Evolutionary conservation across 2,797 vertebrate genomes (phyloP), one percentile per base, ranked within the genome.

Genomic region (Capromys pilorides): DNA sequence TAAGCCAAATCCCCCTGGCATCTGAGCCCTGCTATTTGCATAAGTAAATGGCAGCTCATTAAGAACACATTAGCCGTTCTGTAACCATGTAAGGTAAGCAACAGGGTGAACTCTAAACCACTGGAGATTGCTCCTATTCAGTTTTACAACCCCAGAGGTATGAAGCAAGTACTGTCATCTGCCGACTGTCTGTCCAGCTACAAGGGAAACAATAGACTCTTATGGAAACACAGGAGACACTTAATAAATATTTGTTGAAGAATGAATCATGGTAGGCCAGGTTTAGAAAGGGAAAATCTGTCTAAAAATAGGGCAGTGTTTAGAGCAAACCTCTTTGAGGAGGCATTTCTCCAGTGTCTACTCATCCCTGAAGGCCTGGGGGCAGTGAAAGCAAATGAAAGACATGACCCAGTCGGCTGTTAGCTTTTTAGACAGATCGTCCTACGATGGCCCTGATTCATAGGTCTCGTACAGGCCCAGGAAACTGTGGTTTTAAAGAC

Each of bases 31-130:
- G 61, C 71, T 59, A 95, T 97, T 91, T 96, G 95, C 97, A 96
- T 96, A 96, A 96, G 95, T 96, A 96, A 97, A 94, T 92, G 92
- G 94, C 82, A 96, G 93, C 92, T 97, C 93, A 93, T 97, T 97
- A 97, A 88, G 94, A 96, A 94, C 88, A 91, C 93, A 96, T 96
- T 97, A 95, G 90, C 61, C n/a, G 71, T 75, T 90, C 91, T 91
- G 54, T 66, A 94, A 91, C 96, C 95, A 77, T 85, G 96, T 96
- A 96, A 94, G 95, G 95, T 85, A 97, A 86, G 80, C 94, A 86
- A 82, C 80, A 75, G 73, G 7, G 36, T 84, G 88, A 96, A 92
- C 90, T 79, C 66, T 12, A 31, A 91, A 45, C 89, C 94, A 11
- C 86, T 6, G 36, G 93, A 93, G 95, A 88, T 9, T 88, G 92